Evolutionary conservation across 2,113 vertebrate genomes (phyloP).

Genomic region (Chaenocephalus aceratus): DNA sequence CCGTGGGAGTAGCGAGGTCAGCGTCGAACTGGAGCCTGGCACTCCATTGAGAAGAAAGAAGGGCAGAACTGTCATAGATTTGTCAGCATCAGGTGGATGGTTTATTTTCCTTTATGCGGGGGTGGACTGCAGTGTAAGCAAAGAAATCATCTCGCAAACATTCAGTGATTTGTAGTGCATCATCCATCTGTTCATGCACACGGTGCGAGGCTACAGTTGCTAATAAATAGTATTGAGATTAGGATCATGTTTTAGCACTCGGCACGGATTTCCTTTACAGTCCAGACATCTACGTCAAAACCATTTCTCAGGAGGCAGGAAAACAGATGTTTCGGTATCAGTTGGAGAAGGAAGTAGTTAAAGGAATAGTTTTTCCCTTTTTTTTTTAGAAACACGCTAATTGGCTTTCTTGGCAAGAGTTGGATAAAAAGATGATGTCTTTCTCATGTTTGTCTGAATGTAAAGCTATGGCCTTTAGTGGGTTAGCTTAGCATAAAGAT

Average conservation of each 20-base stretch:
- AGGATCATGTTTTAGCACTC: background rate
- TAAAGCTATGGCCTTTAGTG: no score
- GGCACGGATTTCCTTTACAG: slow-evolving; percentile 19
- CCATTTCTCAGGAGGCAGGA: background rate
- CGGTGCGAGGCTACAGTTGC: background rate
- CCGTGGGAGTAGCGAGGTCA: slow-evolving; percentile 67
- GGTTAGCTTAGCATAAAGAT: no score
- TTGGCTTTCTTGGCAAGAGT: background rate
- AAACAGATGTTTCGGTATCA: slow-evolving; percentile 15
- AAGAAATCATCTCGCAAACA: background rate
- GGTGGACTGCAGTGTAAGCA: slow-evolving; percentile 37
- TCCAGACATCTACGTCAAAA: slow-evolving; percentile 20
- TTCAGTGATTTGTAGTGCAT: slow-evolving; percentile 1
- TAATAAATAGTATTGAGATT: background rate
- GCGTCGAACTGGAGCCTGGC: slow-evolving; percentile 33
- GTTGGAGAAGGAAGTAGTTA: background rate
- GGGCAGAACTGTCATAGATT: slow-evolving; percentile 45
- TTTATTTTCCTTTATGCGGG: slow-evolving; percentile 51
- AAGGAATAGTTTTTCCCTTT: background rate
- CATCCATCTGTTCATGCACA: background rate
- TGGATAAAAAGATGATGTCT: no score
- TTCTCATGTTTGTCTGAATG: no score
- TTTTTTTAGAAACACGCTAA: background rate
- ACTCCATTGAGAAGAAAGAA: slow-evolving; percentile 51
- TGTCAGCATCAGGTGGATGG: slow-evolving; percentile 45